phyloP scores from a whole-genome alignment of 2,113 vertebrate genomes.

The Saccopteryx bilineata region DNA sequence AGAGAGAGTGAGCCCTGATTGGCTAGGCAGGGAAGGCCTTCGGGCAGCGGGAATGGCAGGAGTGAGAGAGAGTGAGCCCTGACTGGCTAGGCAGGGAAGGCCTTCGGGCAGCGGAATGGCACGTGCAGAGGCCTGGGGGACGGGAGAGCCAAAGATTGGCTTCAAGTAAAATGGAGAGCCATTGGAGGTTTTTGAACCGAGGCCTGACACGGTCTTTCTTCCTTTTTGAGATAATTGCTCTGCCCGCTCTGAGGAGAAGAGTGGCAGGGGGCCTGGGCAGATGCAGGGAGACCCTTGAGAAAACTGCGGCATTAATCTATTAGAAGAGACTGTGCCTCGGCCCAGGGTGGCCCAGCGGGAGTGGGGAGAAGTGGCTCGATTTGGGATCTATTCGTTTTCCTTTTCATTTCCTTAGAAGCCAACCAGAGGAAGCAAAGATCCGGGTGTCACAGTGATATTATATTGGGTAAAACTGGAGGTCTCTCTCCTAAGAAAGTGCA shows the following conservation, averaged over 20 bases:
- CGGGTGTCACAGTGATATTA: background rate
- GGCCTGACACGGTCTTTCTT: background rate
- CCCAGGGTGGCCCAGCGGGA: background rate
- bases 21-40: no score
- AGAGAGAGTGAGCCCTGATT: no score
- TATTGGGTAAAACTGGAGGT: background rate
- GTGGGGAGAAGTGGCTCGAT: background rate
- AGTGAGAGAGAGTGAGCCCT: no score
- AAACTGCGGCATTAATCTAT: background rate
- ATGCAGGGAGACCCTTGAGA: background rate
- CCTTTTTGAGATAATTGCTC: constrained; percentile 21
- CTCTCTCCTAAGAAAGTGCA: background rate
- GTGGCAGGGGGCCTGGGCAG: background rate
- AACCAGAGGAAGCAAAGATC: background rate
- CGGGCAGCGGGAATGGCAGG: no score
- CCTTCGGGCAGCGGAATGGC: background rate
- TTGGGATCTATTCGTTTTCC: background rate
- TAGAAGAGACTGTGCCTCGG: background rate
- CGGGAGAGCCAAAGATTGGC: background rate
- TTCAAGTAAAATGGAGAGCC: background rate
- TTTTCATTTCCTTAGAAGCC: constrained; percentile 28
- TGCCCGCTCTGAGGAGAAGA: background rate
- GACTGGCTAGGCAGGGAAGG: no score
- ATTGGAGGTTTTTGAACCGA: background rate
- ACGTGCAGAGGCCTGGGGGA: background rate